A percentile compares a stretch with the other conserved stretches of the same genome.
Conservation (phyloP, 2,797 vertebrate species). For the Dallia pectoralis region DNA sequence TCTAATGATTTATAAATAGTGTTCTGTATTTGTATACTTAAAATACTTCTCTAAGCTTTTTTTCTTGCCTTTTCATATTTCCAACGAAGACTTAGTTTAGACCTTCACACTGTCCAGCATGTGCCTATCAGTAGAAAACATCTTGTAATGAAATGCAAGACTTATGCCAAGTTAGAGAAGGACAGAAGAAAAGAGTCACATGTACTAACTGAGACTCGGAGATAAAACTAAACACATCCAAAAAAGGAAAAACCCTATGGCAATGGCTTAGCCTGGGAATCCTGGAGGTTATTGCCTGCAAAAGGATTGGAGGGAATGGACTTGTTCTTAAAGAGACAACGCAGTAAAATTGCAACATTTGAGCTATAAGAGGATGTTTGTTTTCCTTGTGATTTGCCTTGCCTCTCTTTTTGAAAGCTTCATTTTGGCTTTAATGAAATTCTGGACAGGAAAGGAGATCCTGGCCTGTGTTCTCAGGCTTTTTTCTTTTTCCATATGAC, state of each 20-base stretch:
- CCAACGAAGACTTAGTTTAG: background rate
- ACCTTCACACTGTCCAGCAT: background rate
- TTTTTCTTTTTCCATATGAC: conserved; percentile 6
- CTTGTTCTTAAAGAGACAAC: background rate
- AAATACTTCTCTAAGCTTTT: no score
- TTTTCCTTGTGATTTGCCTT: background rate
- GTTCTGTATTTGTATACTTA: no score
- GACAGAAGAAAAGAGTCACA: conserved; percentile 62
- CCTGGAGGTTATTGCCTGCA: conserved; percentile 29
- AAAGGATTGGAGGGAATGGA: background rate
- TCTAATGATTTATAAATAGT: no score
- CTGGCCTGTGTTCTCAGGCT: conserved; percentile 9
- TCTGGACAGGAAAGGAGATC: background rate
- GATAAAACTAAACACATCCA: conserved; percentile 68
- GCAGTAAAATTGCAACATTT: background rate
- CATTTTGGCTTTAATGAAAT: background rate
- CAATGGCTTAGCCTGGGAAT: conserved; percentile 22
- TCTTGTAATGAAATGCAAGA: conserved; percentile 6
- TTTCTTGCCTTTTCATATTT: background rate
- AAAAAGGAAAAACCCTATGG: conserved; percentile 68
- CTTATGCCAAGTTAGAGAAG: conserved; percentile 44
- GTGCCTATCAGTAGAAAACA: conserved; percentile 32
- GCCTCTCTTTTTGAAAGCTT: background rate
- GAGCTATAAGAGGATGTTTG: background rate
- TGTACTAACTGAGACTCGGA: conserved; percentile 65